phyloP scores from a whole-genome alignment of 2,888 invertebrate genomes.

The Tenthredo scrophulariae region DNA sequence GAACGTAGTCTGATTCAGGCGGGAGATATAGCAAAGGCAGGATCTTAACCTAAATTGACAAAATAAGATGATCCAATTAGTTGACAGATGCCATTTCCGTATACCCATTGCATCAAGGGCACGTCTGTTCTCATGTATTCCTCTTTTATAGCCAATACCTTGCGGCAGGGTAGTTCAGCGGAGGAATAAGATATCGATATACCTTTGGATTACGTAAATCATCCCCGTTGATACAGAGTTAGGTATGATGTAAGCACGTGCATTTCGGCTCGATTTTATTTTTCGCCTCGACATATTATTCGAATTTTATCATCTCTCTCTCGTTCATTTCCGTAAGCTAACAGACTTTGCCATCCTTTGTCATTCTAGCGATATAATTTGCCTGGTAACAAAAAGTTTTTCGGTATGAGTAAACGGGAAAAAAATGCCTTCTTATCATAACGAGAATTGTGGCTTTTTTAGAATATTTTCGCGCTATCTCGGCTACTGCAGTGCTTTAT shows the following conservation, averaged over 20 bases:
- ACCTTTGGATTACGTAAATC: not conserved
- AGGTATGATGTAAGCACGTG: conserved; percentile 3
- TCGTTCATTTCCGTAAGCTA: not conserved
- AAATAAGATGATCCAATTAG: not conserved
- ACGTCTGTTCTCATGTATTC: not conserved
- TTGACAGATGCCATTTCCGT: not conserved
- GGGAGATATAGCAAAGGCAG: conserved; percentile 14
- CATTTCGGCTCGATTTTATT: not conserved
- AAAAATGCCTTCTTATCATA: no score
- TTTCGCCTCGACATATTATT: not conserved
- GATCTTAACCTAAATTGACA: not conserved
- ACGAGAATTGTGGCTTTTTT: no score
- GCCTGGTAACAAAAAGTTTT: not conserved
- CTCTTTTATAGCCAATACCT: not conserved
- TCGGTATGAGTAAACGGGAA: no score
- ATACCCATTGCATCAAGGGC: not conserved
- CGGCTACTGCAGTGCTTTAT: no score
- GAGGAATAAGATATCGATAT: conserved; percentile 1
- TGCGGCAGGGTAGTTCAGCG: not conserved
- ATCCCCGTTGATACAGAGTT: not conserved
- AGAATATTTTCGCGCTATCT: no score
- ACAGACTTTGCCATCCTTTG: not conserved
- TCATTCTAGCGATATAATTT: not conserved
- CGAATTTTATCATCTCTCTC: not conserved
- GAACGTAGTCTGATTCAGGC: conserved; percentile 58